phyloP scores from a whole-genome alignment of 2,797 vertebrate species.

The Florisuga fusca region DNA sequence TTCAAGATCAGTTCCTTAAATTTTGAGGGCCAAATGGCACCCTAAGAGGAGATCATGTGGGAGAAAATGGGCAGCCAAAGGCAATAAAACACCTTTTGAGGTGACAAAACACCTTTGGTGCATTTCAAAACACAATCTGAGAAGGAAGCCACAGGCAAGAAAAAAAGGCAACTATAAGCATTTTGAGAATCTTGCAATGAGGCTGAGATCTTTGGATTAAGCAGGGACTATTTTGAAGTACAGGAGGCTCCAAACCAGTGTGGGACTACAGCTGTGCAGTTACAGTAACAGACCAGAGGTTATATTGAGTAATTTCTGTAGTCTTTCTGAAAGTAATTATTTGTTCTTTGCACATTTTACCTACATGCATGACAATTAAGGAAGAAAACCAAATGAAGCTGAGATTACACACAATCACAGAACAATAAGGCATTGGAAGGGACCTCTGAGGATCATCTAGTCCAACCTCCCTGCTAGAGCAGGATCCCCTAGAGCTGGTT shows the following conservation, averaged over 20 bases:
- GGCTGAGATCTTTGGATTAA: background rate
- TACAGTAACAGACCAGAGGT: background rate
- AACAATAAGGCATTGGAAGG: no score
- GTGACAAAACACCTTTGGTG: background rate
- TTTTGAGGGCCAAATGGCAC: background rate
- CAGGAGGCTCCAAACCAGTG: background rate
- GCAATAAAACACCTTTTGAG: background rate
- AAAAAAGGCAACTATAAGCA: background rate
- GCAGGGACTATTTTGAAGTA: background rate
- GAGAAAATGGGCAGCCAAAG: background rate
- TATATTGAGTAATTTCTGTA: background rate
- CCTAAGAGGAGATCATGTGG: background rate
- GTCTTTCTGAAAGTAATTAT: background rate
- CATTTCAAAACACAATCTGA: background rate
- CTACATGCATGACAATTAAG: background rate
- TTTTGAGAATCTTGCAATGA: background rate
- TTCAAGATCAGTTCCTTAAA: background rate
- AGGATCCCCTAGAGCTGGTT: no score
- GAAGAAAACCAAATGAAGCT: accelerated
- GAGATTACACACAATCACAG: background rate
- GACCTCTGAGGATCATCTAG: no score
- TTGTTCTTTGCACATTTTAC: background rate
- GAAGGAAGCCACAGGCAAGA: background rate
- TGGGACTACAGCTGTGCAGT: background rate
- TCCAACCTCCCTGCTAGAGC: no score